These are phyloP conservation scores for Chelon auratus DNA, from an alignment of 2,797 vertebrate genomes.

Conservation along the genomic window DNA sequence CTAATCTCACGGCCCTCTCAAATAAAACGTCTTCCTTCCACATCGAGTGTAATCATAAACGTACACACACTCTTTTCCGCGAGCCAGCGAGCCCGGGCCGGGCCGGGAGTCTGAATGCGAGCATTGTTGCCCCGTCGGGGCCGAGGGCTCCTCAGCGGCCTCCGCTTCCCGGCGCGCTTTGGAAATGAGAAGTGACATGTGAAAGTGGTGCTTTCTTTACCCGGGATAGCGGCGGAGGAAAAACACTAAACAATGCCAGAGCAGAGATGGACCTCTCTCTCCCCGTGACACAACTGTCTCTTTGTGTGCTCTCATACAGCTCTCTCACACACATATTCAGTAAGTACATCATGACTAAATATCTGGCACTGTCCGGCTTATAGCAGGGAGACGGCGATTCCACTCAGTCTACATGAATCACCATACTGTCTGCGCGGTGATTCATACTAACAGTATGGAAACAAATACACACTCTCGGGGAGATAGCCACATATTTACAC, in stretches of 20 bases:
- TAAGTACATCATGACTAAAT: slow-evolving; percentile 62
- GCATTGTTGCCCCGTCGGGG: slow-evolving; percentile 66
- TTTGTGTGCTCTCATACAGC: slow-evolving; percentile 56
- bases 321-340: slow-evolving; percentile 42
- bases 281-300: slow-evolving; percentile 67
- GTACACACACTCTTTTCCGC: slow-evolving; percentile 25
- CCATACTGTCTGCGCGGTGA: slow-evolving; percentile 38
- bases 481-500: slow-evolving; percentile 31
- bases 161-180: slow-evolving; percentile 46
- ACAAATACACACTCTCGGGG: slow-evolving; percentile 46
- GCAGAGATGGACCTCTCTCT: slow-evolving; percentile 56
- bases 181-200: slow-evolving; percentile 83
- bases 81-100: slow-evolving; percentile 21
- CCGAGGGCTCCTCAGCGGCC: slow-evolving; percentile 44
- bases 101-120: slow-evolving; percentile 64
- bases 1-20: slow-evolving; percentile 67
- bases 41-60: slow-evolving; percentile 69
- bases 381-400: slow-evolving; percentile 57
- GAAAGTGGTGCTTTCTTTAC: slow-evolving; percentile 83
- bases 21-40: slow-evolving; percentile 68
- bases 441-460: slow-evolving; percentile 50
- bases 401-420: slow-evolving; percentile 51
- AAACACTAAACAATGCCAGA: slow-evolving; percentile 78
- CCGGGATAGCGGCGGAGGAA: slow-evolving; percentile 61
- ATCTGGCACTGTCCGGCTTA: slow-evolving; percentile 56